Percentiles rank a stretch among this genome's conserved stretches.
Conservation (phyloP, 2,797 vertebrate species). For the Tolypeutes matacus region DNA sequence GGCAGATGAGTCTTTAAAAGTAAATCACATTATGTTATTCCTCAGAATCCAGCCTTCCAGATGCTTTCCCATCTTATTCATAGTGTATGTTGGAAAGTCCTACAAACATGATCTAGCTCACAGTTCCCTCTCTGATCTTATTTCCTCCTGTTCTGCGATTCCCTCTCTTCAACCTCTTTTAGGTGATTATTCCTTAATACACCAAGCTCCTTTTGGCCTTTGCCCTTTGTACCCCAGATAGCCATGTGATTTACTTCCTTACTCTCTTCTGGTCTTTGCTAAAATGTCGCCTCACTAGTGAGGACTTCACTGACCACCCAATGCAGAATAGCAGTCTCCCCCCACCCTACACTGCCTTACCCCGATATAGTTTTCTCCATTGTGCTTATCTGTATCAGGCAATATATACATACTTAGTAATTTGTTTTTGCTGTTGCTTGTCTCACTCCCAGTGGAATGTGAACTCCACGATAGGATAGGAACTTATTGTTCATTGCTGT, state of each 20-base stretch:
- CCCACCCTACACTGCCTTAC: background rate
- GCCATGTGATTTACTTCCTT: background rate
- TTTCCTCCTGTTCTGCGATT: background rate
- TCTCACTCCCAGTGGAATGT: background rate
- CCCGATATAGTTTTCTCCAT: background rate
- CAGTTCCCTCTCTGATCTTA: background rate
- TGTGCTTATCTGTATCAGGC: background rate
- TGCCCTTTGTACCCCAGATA: background rate
- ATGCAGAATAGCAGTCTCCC: background rate
- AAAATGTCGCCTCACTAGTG: background rate
- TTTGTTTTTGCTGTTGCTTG: background rate
- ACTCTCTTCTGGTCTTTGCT: background rate
- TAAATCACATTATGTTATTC: background rate
- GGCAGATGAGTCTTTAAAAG: constrained; percentile 4
- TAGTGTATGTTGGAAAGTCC: background rate
- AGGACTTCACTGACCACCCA: background rate
- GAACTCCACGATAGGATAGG: background rate
- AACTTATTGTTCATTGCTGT: background rate
- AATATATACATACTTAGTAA: background rate
- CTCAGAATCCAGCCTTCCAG: background rate
- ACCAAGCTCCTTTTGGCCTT: background rate
- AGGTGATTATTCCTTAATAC: background rate
- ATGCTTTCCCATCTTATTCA: background rate
- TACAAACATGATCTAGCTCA: background rate
- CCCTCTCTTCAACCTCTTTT: background rate